Evolutionary conservation across 2,113 vertebrate genomes (phyloP), one percentile per base, ranked within the genome.

Genomic region (Rhinopithecus roxellana): DNA sequence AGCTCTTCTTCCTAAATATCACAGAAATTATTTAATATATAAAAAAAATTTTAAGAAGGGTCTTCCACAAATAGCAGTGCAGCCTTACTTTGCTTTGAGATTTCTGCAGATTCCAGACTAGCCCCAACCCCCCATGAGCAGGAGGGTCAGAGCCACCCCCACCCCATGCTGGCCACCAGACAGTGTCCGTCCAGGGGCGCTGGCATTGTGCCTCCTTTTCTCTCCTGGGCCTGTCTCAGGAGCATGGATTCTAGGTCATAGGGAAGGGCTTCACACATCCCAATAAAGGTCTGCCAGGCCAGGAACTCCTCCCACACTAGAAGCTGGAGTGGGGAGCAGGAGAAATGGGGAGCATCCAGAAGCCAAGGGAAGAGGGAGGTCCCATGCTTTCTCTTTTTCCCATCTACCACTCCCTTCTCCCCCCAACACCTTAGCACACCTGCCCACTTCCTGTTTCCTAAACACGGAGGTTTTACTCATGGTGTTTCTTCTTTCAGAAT

Each of bases 1-100:
- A 27, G 67, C 79, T 3, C 67, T 45, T 43, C 1, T 78, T 67
- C 95, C 90, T 93, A 97, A 97, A 97, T 97, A 96, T 89, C 97
- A 97, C 45, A 2, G 96, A 72, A 2, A 81, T 88, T 94, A 82
- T 93, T 92, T 77, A 50, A 81, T 80, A 35, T 55, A 80, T 32
- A 80, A n/a, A 40, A 87, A n/a, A 94, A 27, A 90, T 95, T 78
- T 90, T 69, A 67, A 48, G 96, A 22, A 25, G 67, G 74, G 85
- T 70, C 81, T 84, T 81, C 78, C 48, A 35, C 57, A 95, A 57
- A 12, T 18, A 4, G 0, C 2, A 4, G n/a, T 48, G 89, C 55
- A 25, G 91, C 84, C 83, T 30, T 55, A 1, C 84, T 67, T 85
- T 74, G 48, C 50, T 13, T 4, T 10, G 92, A 82, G 85, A 13